Evolutionary conservation across 2,888 invertebrate species (phyloP).

Genomic region (Platycnemis pennipes): DNA sequence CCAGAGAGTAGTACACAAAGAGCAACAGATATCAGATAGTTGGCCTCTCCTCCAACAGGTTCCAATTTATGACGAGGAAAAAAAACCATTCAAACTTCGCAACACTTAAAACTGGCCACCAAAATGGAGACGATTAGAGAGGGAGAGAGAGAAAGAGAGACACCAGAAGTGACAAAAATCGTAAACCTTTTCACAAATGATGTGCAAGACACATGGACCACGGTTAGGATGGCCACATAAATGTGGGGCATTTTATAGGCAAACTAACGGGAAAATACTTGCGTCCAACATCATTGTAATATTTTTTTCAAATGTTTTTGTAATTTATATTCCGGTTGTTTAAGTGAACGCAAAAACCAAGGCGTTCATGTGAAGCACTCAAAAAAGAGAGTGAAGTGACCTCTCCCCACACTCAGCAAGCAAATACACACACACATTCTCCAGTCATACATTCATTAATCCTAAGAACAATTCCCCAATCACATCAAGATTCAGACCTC

Average conservation of each 20-base stretch:
- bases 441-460: slow-evolving; percentile 16
- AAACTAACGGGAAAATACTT: slow-evolving; percentile 57
- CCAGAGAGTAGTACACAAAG: slow-evolving; percentile 66
- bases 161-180: slow-evolving; percentile 54
- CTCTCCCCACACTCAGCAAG: slow-evolving; percentile 36
- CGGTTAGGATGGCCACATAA: slow-evolving; percentile 14
- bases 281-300: slow-evolving; percentile 23
- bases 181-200: slow-evolving; percentile 56
- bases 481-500: slow-evolving; percentile 55
- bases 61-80: background rate
- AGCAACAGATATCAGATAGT: slow-evolving; percentile 66
- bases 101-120: slow-evolving; percentile 46
- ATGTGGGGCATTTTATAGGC: slow-evolving; percentile 27
- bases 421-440: slow-evolving; percentile 25
- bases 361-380: slow-evolving; percentile 49
- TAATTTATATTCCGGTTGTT: slow-evolving; percentile 25
- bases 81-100: slow-evolving; percentile 53
- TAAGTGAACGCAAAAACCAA: slow-evolving; percentile 55
- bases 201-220: slow-evolving; percentile 63
- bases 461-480: slow-evolving; percentile 46
- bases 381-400: slow-evolving; percentile 58
- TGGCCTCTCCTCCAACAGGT: slow-evolving; percentile 19
- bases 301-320: slow-evolving; percentile 14
- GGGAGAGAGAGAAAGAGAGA: slow-evolving; percentile 46
- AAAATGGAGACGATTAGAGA: background rate